Evolutionary conservation across 2,888 invertebrate genomes (phyloP), one percentile per base, ranked within the genome.

Genomic region (Omphaloscelis lunosa): DNA sequence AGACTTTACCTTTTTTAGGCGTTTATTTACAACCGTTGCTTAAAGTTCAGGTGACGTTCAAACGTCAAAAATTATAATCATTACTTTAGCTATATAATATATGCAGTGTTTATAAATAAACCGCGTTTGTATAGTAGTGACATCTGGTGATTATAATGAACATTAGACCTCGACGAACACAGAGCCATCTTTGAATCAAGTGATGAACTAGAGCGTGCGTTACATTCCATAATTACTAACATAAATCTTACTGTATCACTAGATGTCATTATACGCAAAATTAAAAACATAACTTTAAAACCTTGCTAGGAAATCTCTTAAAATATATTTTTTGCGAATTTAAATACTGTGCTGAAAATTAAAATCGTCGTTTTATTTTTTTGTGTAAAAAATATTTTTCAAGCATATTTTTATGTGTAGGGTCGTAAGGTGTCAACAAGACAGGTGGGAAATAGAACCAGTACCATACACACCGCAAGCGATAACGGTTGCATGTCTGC

Each of bases 401-500:
- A 27, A 62, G 2, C 20, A 48, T 48, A 9, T 59, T 11, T 58
- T 20, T 20, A 68, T n/a, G 59, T 61, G 53, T 48, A 27, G 45
- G 61, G 17, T 59, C 51, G 2, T 58, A 68, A 59, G 73, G 72
- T 78, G 84, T 79, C 75, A 70, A 66, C 66, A 82, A 77, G 74
- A 80, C 88, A 85, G 88, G 89, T 87, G 78, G 56, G 75, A 17
- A 51, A 73, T 69, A 51, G 41, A 68, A 20, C 83, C 75, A 84
- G 83, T 84, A 41, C 59, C 58, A 45, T 70, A 62, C n/a, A 75
- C 86, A 84, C 59, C 86, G 83, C 83, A 71, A 84, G 71, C 82
- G 85, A 56, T 76, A 86, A 83, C 90, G 90, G 92, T 89, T 87
- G 91, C 84, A 77, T 75, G 74, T 65, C 34, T 51, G 86, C 68